Evolutionary conservation across 2,113 vertebrate genomes (phyloP), one percentile per base, ranked within the genome.

Genomic region (Plecotus auritus): DNA sequence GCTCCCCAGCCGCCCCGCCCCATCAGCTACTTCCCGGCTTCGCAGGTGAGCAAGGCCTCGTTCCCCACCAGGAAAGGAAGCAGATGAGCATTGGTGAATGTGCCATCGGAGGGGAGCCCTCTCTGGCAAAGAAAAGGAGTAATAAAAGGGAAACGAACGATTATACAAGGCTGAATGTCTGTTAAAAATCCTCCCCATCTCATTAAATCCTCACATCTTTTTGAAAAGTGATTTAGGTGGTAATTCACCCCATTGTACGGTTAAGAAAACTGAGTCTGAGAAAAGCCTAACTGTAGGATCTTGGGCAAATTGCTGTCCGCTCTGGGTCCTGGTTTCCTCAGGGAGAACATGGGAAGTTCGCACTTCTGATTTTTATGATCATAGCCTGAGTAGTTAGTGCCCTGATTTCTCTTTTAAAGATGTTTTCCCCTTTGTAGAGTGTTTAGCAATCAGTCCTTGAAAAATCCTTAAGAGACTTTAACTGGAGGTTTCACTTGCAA

Each of bases 391-490:
- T 30, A 81, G 72, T 37, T n/a, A 40, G 81, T 95, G 45, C 83
- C 90, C 73, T 95, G 85, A 96, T 96, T 95, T 97, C 54, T 61
- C 78, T 76, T 96, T 45, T 95, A 97, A 97, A 97, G 93, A 95
- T 96, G 95, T 95, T 97, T 97, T 94, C 96, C 94, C 96, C 40
- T 97, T 95, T 96, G 96, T 77, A 94, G 70, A 92, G 69, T 95
- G 69, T 95, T 97, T 96, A 97, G 93, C 72, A 95, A 95, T 97
- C 95, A 96, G 95, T 74, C 88, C 94, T 95, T 93, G 82, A 70
- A 97, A 97, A 95, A 90, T 95, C 96, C 96, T 97, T 97, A 95
- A 85, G 94, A 97, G 95, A 97, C 73, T 94, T 93, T 97, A 95
- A 95, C 96, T 88, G 59, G 96, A 96, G 94, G 90, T 91, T 97